Base-by-base conservation (phyloP, 1,140 invertebrate genomes). In the Helicoverpa armigera region DNA sequence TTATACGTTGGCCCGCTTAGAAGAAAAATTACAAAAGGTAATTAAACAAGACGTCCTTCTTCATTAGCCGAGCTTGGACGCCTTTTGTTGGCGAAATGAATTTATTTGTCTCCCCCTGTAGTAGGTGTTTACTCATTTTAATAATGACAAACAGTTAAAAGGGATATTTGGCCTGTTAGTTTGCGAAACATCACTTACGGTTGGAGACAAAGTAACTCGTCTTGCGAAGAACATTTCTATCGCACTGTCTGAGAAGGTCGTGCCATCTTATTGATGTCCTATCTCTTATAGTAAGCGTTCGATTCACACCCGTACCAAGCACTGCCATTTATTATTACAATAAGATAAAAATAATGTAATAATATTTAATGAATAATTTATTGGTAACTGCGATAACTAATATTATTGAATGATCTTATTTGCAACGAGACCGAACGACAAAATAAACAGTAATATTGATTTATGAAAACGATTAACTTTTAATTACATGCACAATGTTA, bases 11-110 rank as follows among this genome's bases (percentile, higher is more conserved):
- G 81, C 87, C 83, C 86, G 85, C 85, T 93, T 88, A 89, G 86
- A 82, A 88, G 85, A 92, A 94, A 94, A 93, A 94, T 91, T 94
- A 92, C 87, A 90, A 91, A 90, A 94, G 89, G 87, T 91, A 94
- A 94, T 94, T 93, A 93, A 89, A 92, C 83, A 88, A 89, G 88
- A 92, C 90, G 89, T 92, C 91, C 88, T 92, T 92, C 91, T 92
- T 92, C 88, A 91, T 92, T 93, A 92, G 86, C 85, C 82, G 70
- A 75, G 84, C 85, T 87, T 85, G 81, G 88, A 85, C 87, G 89
- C 84, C 89, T 89, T 89, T 92, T 90, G 88, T 91, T 88, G 84
- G 79, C 67, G 80, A 89, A 89, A 90, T 89, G 80, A 92, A 87
- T 94, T 91, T 91, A 91, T 91, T 90, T 87, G 83, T 87, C 82